Conservation (phyloP, 2,888 invertebrate genomes). For the Thumatha senex region DNA sequence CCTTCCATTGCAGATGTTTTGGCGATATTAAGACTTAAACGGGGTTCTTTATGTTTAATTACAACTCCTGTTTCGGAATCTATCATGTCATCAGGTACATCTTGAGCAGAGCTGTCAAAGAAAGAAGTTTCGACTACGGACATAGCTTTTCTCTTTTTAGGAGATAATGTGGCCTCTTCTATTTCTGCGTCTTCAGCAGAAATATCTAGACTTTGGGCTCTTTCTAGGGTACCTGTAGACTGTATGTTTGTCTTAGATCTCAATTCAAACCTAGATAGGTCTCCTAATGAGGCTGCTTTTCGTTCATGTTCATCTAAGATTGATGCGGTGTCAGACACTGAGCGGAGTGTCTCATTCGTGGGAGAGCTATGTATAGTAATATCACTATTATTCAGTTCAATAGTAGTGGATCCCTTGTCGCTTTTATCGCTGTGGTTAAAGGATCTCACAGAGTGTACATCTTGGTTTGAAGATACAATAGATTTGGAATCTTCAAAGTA, state of each 20-base stretch:
- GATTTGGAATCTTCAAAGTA: conserved; percentile 76
- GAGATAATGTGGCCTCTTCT: conserved; percentile 69
- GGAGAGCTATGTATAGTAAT: conserved; percentile 89
- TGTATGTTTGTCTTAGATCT: conserved; percentile 71
- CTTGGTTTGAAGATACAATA: conserved; percentile 75
- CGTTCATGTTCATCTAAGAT: conserved; percentile 85
- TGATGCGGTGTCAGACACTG: conserved; percentile 74
- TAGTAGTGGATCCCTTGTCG: conserved; percentile 85
- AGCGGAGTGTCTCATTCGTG: conserved; percentile 73
- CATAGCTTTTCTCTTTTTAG: conserved; percentile 87
- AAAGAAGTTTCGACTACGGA: conserved; percentile 77
- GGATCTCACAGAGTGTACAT: conserved; percentile 70
- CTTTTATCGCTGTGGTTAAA: conserved; percentile 77
- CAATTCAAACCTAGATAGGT: conserved; percentile 87
- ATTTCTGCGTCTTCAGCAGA: conserved; percentile 81
- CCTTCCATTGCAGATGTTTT: conserved; percentile 85
- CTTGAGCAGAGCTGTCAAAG: conserved; percentile 70
- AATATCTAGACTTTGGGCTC: conserved; percentile 92
- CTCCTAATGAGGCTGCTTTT: conserved; percentile 91
- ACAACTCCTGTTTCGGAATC: conserved; percentile 63
- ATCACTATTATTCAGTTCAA: conserved; percentile 89
- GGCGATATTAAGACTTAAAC: conserved; percentile 78
- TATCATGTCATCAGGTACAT: conserved; percentile 71
- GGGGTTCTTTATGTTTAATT: conserved; percentile 81
- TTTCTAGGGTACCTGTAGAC: conserved; percentile 85